Base-by-base conservation (phyloP, 2,888 invertebrate genomes). In the Polyommatus icarus region DNA sequence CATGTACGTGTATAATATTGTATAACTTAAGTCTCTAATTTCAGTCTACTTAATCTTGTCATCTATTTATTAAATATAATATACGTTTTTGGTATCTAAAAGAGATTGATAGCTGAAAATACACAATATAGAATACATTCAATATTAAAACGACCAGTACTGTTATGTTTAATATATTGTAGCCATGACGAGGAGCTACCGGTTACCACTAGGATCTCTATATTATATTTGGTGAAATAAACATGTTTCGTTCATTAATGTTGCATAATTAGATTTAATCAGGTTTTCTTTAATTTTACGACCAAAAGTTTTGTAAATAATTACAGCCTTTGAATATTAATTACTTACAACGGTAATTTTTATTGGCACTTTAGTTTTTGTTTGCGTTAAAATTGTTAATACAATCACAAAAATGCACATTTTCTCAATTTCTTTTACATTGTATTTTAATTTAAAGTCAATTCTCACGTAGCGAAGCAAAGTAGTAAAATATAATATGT, bases 281-380 rank as follows among this genome's bases (percentile, higher is more conserved):
- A 10, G 36, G 72, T 72, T 72, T 72, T 8, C 20, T 8, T n/a
- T 40, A 10, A 40, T 72, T 40, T 72, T 75, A 75, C 20, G 24
- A 46, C 46, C 46, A 29, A 24, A 75, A 7, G 24, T 18, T 18
- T 75, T 18, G 24, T 75, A 24, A 54, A 20, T 54, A 50, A 75
- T 75, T 5, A 24, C 29, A 54, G 29, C 46, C 18, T 54, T 54
- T 54, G 75, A 75, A 75, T 75, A 54, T 75, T 29, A 50, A 75
- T 50, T 54, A 54, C 15, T 50, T 54, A 54, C 15, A 54, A 75
- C 75, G 75, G 50, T 54, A 75, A 18, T 72, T 71, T 72, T 72
- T 71, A 71, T 40, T 72, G n/a, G 40, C 36, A 72, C 20, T 18
- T 72, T 3, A 29, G 29, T 67, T 32, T 67, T 32, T 67, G 61